Evolutionary conservation across 2,113 vertebrate genomes (phyloP).

Genomic region (Scomber japonicus): DNA sequence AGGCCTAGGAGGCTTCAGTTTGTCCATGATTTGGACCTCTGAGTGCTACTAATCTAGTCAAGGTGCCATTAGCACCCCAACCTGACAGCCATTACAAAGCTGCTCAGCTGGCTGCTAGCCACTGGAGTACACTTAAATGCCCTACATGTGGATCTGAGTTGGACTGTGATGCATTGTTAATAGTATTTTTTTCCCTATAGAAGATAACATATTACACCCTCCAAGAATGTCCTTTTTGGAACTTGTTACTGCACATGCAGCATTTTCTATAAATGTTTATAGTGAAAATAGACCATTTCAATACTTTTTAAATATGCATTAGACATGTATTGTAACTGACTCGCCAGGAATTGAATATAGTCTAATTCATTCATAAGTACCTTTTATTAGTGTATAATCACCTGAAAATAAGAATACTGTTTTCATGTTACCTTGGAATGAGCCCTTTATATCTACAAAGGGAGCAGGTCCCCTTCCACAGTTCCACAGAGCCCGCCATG

Average conservation of each 20-base stretch:
- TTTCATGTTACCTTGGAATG: too few relatives aligned
- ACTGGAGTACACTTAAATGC: slow-evolving; percentile 25
- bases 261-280: neutral
- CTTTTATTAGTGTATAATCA: too few relatives aligned
- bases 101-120: slow-evolving; percentile 46
- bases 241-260: neutral
- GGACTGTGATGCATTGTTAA: slow-evolving; percentile 17
- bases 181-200: neutral
- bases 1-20: slow-evolving; percentile 47
- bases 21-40: slow-evolving; percentile 58
- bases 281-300: too few relatives aligned
- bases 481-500: too few relatives aligned
- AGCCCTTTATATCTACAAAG: too few relatives aligned
- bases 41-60: slow-evolving; percentile 73
- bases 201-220: neutral
- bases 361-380: too few relatives aligned
- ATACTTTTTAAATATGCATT: too few relatives aligned
- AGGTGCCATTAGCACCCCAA: slow-evolving; percentile 75
- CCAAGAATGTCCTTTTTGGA: neutral
- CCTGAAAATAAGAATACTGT: too few relatives aligned
- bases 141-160: slow-evolving; percentile 10
- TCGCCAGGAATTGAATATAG: too few relatives aligned
- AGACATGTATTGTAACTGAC: too few relatives aligned
- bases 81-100: slow-evolving; percentile 65
- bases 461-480: too few relatives aligned